Evolutionary conservation across 2,888 invertebrate genomes (phyloP).

Genomic region (Adelognathus sp.): DNA sequence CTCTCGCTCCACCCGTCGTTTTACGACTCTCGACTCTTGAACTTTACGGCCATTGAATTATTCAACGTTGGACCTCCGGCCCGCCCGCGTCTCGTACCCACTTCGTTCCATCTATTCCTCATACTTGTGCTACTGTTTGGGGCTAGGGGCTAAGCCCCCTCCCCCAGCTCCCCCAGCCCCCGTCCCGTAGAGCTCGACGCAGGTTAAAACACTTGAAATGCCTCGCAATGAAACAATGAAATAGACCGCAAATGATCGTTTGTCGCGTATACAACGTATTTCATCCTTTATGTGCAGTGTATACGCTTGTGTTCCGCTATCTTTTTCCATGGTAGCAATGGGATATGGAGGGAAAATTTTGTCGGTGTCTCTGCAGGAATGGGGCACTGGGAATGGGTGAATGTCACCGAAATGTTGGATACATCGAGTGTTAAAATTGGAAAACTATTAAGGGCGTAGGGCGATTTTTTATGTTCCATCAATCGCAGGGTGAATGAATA

Average conservation of each 20-base stretch:
- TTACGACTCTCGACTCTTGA: slow-evolving; percentile 62
- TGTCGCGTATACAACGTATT: slow-evolving; percentile 44
- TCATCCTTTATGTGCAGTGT: slow-evolving; percentile 16
- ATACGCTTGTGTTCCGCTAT: not conserved
- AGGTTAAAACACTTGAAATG: slow-evolving; percentile 39
- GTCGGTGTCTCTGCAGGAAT: too few species aligned
- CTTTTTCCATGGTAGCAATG: too few species aligned
- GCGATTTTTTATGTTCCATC: too few species aligned
- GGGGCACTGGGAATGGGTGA: too few species aligned
- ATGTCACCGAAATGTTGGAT: too few species aligned
- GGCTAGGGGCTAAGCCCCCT: slow-evolving; percentile 10
- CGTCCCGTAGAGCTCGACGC: slow-evolving; percentile 33
- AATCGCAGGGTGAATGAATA: too few species aligned
- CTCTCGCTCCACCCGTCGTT: slow-evolving; percentile 58
- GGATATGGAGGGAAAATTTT: too few species aligned
- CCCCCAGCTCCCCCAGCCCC: slow-evolving; percentile 36
- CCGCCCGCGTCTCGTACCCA: slow-evolving; percentile 35
- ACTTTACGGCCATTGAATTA: slow-evolving; percentile 64
- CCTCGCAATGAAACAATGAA: slow-evolving; percentile 46
- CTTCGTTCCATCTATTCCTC: not conserved
- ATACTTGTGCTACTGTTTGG: slow-evolving; percentile 1
- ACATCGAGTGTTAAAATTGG: too few species aligned
- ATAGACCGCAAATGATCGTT: slow-evolving; percentile 57
- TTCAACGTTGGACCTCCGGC: slow-evolving; percentile 61
- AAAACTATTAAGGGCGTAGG: too few species aligned